Conservation (phyloP, 2,113 vertebrate genomes). For the Odobenus rosmarus region DNA sequence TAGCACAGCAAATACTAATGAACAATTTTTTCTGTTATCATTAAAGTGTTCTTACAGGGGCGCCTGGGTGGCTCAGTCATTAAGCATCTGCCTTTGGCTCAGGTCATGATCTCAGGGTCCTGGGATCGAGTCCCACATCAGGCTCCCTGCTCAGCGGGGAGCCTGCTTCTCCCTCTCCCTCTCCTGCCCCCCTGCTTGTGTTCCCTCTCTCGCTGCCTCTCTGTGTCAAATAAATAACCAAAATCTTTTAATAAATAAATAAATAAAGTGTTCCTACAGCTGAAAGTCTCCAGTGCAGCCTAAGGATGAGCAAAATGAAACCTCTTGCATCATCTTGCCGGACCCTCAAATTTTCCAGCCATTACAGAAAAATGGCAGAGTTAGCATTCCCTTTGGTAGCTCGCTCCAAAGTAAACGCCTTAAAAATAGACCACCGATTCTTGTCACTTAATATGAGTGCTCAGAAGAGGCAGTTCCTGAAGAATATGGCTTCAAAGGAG, state of each 20-base stretch:
- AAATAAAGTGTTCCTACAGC: neutral
- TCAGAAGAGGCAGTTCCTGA: neutral
- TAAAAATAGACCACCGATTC: neutral
- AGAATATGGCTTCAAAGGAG: neutral
- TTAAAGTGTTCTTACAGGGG: neutral
- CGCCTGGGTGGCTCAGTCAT: neutral
- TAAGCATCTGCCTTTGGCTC: neutral
- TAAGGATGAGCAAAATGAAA: neutral
- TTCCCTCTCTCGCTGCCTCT: too few species aligned
- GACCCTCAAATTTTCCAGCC: neutral
- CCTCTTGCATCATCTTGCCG: neutral
- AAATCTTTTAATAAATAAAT: too few species aligned
- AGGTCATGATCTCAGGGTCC: too few species aligned
- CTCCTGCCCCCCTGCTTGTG: too few species aligned
- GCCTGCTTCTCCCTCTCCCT: too few species aligned
- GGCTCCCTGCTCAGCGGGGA: too few species aligned
- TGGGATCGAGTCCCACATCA: too few species aligned
- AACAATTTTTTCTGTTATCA: neutral
- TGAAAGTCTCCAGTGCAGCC: neutral
- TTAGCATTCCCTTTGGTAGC: neutral
- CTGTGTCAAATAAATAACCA: neutral
- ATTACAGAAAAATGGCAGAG: neutral
- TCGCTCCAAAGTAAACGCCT: neutral
- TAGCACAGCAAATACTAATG: neutral
- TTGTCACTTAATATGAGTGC: neutral